Evolutionary conservation across 1,140 invertebrate genomes (phyloP).

Genomic region (Euura saliciscinereae): DNA sequence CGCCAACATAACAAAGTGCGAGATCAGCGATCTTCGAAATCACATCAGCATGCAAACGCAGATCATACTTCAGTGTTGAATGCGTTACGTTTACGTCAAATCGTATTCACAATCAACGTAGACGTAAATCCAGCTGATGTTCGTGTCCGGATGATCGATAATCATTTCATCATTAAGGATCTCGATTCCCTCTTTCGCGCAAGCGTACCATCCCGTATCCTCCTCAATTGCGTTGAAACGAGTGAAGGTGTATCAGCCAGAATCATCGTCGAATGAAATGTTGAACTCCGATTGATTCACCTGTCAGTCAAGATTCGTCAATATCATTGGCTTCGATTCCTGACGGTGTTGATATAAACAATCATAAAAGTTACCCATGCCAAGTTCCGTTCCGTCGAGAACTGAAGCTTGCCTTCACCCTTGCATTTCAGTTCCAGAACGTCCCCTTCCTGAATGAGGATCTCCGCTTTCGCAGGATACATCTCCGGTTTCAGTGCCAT

Average conservation of each 20-base stretch:
- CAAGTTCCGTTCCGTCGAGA: neutral
- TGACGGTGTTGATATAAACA: no score
- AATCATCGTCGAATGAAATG: neutral
- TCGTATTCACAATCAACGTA: constrained; percentile 65
- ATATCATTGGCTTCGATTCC: no score
- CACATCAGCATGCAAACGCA: no score
- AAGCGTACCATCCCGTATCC: no score
- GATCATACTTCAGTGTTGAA: no score
- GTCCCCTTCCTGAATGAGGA: constrained; percentile 39
- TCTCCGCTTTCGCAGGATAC: constrained; percentile 21
- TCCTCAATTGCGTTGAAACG: constrained; percentile 29
- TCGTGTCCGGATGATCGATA: no score
- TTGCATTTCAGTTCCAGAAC: constrained; percentile 34
- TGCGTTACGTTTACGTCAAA: no score
- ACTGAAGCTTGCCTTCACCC: constrained; percentile 24
- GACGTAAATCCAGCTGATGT: no score
- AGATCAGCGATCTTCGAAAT: no score
- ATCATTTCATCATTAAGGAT: no score
- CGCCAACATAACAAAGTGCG: no score
- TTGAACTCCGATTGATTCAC: neutral
- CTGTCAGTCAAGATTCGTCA: neutral
- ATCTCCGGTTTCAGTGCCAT: constrained; percentile 20
- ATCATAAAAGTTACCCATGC: constrained; percentile 20
- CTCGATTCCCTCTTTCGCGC: no score
- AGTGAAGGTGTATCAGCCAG: constrained; percentile 22